Evolutionary conservation across 2,113 vertebrate species (phyloP).

Genomic region (Ophiodon elongatus): DNA sequence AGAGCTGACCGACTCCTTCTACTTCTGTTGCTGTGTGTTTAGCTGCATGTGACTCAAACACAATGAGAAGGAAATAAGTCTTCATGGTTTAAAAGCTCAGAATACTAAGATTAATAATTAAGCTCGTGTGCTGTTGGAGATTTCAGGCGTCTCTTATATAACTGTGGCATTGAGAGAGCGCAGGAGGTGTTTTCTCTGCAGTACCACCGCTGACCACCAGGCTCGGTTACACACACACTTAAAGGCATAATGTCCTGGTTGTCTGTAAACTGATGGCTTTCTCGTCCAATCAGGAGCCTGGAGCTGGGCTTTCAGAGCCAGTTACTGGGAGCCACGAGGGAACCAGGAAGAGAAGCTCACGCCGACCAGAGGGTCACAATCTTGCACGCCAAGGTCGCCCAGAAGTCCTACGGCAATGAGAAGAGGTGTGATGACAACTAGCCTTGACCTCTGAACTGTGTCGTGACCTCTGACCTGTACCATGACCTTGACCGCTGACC

Average conservation of each 20-base stretch:
- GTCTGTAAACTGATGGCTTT: neutral
- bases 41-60: too few relatives aligned
- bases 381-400: conserved; percentile 94
- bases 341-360: conserved; percentile 79
- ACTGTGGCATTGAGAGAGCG: too few relatives aligned
- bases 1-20: too few relatives aligned
- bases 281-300: conserved; percentile 62
- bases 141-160: too few relatives aligned
- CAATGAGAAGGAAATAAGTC: too few relatives aligned
- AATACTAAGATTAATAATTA: neutral
- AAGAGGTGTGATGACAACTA: conserved; percentile 87
- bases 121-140: neutral
- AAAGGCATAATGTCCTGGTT: neutral
- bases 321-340: conserved; percentile 70
- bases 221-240: neutral
- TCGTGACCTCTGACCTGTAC: too few relatives aligned
- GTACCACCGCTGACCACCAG: neutral
- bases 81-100: neutral
- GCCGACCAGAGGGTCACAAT: conserved; percentile 89
- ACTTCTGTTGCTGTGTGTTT: too few relatives aligned
- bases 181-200: neutral
- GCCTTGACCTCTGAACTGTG: too few relatives aligned
- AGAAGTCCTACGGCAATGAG: conserved; percentile 96
- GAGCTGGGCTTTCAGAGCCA: conserved; percentile 61
- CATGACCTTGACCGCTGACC: too few relatives aligned